These are phyloP conservation scores for Lateolabrax maculatus DNA, from an alignment of 2,797 vertebrate genomes.

Conservation along the genomic window DNA sequence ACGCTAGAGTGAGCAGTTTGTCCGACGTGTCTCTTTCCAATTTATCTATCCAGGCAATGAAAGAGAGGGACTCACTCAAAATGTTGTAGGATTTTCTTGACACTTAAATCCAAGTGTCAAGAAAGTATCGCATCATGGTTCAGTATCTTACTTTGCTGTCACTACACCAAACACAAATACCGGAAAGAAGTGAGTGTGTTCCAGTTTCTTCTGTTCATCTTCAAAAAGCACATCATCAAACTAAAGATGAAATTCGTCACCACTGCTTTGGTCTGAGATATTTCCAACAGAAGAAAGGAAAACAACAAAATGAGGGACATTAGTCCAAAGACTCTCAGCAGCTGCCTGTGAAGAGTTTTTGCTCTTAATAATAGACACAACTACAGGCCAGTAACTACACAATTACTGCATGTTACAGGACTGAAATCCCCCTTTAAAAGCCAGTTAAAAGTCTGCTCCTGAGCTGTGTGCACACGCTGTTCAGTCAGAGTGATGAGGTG, in stretches of 20 bases:
- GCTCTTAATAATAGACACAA: not conserved
- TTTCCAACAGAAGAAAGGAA: not conserved
- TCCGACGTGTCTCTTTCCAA: constrained; percentile 3
- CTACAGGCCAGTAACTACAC: not conserved
- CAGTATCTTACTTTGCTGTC: constrained; percentile 1
- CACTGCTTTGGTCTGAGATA: not conserved
- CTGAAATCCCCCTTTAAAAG: constrained; percentile 4
- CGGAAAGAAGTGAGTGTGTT: not conserved
- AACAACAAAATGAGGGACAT: not conserved
- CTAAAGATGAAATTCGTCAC: not conserved
- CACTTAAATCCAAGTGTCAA: not conserved
- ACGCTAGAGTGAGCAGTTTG: constrained; percentile 37
- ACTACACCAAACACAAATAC: not conserved
- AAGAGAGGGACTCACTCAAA: not conserved
- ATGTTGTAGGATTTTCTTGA: not conserved
- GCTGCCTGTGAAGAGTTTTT: not conserved
- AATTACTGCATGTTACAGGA: not conserved
- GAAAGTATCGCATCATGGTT: not conserved
- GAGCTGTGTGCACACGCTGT: constrained; percentile 30
- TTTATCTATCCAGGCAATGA: constrained; percentile 17
- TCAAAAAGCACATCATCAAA: not conserved
- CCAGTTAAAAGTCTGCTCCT: not conserved
- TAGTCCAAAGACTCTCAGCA: not conserved
- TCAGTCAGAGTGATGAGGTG: constrained; percentile 38
- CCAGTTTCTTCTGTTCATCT: not conserved